Percentiles rank a stretch among this genome's conserved stretches.
Evolutionary conservation across 2,113 vertebrate genomes (phyloP).

Genomic region (Perognathus longimembris): DNA sequence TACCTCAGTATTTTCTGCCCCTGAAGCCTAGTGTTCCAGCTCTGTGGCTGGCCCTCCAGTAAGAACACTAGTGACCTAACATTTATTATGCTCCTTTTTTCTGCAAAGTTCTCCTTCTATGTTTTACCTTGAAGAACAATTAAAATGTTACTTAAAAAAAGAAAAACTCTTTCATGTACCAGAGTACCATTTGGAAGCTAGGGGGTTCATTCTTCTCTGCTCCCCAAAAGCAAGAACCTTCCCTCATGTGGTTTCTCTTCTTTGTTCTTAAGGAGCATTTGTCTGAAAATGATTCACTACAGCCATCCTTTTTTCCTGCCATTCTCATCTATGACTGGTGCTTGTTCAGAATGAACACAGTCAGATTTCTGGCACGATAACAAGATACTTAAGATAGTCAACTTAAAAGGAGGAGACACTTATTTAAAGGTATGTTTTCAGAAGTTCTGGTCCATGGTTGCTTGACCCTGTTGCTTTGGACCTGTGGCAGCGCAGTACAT

Average conservation of each 20-base stretch:
- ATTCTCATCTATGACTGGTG: background rate
- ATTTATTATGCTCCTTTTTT: no score
- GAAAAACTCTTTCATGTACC: background rate
- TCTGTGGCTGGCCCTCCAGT: background rate
- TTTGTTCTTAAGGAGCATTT: background rate
- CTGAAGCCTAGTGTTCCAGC: background rate
- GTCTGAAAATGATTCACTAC: background rate
- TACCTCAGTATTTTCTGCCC: background rate
- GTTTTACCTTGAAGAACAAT: background rate
- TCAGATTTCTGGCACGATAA: background rate
- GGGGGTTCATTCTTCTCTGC: no score
- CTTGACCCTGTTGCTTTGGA: background rate
- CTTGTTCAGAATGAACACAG: background rate
- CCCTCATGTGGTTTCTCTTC: background rate
- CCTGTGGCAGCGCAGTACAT: background rate
- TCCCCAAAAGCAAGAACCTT: background rate
- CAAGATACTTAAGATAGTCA: background rate
- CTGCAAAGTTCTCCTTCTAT: background rate
- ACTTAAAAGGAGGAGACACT: background rate
- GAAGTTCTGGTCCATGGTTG: background rate
- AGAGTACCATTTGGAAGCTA: background rate
- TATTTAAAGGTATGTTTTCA: background rate
- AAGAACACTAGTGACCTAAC: background rate
- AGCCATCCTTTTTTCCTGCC: background rate
- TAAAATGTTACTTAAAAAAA: background rate